Evolutionary conservation across 2,797 vertebrate genomes (phyloP), one percentile per base, ranked within the genome.

Genomic region (Chlorospingus flavigularis): DNA sequence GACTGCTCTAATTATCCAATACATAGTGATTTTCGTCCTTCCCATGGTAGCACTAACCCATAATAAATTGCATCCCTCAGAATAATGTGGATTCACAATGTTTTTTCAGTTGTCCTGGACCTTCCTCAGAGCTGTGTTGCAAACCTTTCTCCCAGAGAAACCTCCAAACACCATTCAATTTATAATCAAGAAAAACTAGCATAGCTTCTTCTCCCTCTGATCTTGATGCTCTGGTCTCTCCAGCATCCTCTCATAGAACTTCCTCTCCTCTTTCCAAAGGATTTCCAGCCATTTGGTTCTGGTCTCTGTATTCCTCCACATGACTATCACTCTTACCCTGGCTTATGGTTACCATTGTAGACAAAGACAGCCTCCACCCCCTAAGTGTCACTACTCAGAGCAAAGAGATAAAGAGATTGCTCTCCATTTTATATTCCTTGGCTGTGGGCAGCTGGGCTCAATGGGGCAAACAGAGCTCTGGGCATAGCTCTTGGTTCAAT

Each of bases 401-500:
- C 24, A 83, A 35, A 77, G 63, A 54, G n/a, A 21, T 65, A 83
- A 39, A 74, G 63, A 72, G n/a, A 21, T 65, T 65, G 7, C 26
- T n/a, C 23, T 83, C n/a, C 2, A 0, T 63, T 88, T 88, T 43
- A 2, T 68, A 17, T 58, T 42, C 26, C 58, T 83, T 53, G 45
- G 11, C 62, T 5, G 1, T 4, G 23, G 14, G 40, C 60, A 35
- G 37, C 12, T 70, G 37, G 40, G 39, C 18, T 13, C 5, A 3
- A 5, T n/a, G 23, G 16, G n/a, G 16, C 6, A 1, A 82, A 30
- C 11, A 21, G 23, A 65, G 15, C 21, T 65, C 25, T 51, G 70
- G 79, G 54, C n/a, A 74, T 7, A 61, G 21, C 2, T 0, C 33
- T 77, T 1, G 0, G 6, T n/a, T 83, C 3, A 3, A 10, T 66